phyloP scores from a whole-genome alignment of 2,888 invertebrate species.

The Camptogramma bilineatum region DNA sequence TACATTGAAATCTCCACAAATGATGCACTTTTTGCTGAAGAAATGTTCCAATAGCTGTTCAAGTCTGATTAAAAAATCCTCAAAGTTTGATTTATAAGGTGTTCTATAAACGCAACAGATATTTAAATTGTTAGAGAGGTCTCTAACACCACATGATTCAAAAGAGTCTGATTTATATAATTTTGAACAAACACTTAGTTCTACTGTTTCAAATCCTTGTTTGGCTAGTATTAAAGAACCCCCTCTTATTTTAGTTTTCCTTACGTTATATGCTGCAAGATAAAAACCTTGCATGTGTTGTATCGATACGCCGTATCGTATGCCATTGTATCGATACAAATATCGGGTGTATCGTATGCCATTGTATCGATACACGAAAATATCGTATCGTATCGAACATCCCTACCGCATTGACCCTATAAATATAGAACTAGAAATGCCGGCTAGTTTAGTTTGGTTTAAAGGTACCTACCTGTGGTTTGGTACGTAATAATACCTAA shows the following conservation, averaged over 20 bases:
- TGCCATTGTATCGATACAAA: too few relatives aligned
- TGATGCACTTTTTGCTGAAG: constrained; percentile 10
- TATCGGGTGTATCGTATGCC: too few relatives aligned
- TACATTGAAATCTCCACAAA: background rate
- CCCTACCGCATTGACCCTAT: too few relatives aligned
- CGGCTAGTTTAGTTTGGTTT: constrained; percentile 62
- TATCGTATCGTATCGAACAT: too few relatives aligned
- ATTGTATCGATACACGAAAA: too few relatives aligned
- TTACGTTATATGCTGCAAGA: background rate
- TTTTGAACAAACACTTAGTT: constrained; percentile 1
- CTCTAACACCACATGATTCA: constrained; percentile 9
- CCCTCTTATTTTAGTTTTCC: constrained; percentile 2
- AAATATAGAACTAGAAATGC: constrained; percentile 77
- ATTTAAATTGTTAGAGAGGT: background rate
- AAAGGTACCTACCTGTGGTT: too few relatives aligned
- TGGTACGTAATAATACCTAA: constrained; percentile 50
- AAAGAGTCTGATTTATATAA: constrained; percentile 6
- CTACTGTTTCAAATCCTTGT: background rate
- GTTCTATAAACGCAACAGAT: background rate
- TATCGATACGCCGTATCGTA: too few relatives aligned
- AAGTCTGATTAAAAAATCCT: background rate
- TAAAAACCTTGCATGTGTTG: background rate
- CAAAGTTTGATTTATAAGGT: background rate
- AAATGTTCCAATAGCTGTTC: constrained; percentile 12
- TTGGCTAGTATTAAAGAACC: constrained; percentile 3